Evolutionary conservation across 2,888 invertebrate species (phyloP).

Genomic region (Agrochola lota): DNA sequence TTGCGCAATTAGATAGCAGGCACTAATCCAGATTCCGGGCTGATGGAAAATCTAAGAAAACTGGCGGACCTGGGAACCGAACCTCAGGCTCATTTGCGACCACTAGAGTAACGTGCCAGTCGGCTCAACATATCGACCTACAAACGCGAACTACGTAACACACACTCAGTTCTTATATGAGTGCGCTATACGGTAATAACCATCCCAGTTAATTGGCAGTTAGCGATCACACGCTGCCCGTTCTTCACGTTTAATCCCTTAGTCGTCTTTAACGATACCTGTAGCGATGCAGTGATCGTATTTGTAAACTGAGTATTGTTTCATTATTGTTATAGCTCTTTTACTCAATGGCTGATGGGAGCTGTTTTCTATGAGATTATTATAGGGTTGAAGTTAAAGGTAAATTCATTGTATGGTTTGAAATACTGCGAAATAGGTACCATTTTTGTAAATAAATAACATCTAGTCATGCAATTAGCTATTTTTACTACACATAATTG

Average conservation of each 20-base stretch:
- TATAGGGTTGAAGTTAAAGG: neutral
- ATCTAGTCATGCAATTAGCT: too few species aligned
- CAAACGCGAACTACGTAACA: neutral
- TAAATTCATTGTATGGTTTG: neutral
- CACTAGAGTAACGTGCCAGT: neutral
- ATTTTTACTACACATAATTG: neutral
- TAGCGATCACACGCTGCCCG: slow-evolving; percentile 31
- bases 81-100: neutral
- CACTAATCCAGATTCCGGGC: neutral
- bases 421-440: too few species aligned
- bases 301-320: slow-evolving; percentile 6
- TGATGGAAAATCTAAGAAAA: neutral
- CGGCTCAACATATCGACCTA: neutral
- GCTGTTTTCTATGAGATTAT: neutral
- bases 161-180: neutral
- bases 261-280: slow-evolving; percentile 32
- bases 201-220: slow-evolving; percentile 42
- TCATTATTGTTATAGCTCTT: slow-evolving; percentile 2
- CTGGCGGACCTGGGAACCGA: neutral
- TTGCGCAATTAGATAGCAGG: too few species aligned
- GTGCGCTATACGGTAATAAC: slow-evolving; percentile 37
- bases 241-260: slow-evolving; percentile 33
- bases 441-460: too few species aligned
- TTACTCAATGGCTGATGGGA: neutral
- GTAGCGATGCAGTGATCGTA: slow-evolving; percentile 12